A percentile compares a stretch with the other conserved stretches of the same genome.
Evolutionary conservation across 2,113 vertebrate species (phyloP).

Genomic region (Neofelis nebulosa): DNA sequence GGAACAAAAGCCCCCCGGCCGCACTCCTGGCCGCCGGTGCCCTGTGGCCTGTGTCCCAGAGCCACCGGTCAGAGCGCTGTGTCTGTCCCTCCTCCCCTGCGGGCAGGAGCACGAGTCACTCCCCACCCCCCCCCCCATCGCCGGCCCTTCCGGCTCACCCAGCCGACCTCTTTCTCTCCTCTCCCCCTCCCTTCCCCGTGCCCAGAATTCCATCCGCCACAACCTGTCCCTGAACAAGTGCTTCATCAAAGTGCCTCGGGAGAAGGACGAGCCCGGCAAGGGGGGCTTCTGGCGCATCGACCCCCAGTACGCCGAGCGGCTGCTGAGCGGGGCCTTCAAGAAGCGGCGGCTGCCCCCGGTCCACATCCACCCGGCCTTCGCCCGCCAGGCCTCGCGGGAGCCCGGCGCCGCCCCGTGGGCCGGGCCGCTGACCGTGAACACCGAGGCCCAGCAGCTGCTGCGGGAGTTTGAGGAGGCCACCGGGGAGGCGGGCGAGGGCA

Average conservation of each 20-base stretch:
- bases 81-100: background rate
- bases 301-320: slow-evolving; percentile 92
- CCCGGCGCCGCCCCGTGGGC: background rate
- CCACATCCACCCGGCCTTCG: slow-evolving; percentile 92
- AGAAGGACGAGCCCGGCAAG: slow-evolving; percentile 97
- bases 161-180: background rate
- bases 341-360: slow-evolving; percentile 91
- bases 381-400: slow-evolving; percentile 75
- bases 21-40: slow-evolving; percentile 45
- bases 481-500: slow-evolving; percentile 80
- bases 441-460: slow-evolving; percentile 90
- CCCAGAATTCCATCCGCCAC: slow-evolving; percentile 97
- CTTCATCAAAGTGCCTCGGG: slow-evolving; percentile 97
- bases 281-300: slow-evolving; percentile 98
- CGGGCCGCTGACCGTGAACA: slow-evolving; percentile 78
- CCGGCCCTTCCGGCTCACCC: background rate
- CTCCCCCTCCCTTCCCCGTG: slow-evolving; percentile 9
- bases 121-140: background rate
- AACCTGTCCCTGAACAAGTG: slow-evolving; percentile 99
- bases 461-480: slow-evolving; percentile 92
- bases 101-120: background rate
- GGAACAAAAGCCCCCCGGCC: slow-evolving; percentile 74
- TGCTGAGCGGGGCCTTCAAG: slow-evolving; percentile 93
- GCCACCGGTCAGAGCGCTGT: background rate
- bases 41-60: slow-evolving; percentile 73